Evolutionary conservation across 2,888 invertebrate species (phyloP).

Genomic region (Furcula furcula): DNA sequence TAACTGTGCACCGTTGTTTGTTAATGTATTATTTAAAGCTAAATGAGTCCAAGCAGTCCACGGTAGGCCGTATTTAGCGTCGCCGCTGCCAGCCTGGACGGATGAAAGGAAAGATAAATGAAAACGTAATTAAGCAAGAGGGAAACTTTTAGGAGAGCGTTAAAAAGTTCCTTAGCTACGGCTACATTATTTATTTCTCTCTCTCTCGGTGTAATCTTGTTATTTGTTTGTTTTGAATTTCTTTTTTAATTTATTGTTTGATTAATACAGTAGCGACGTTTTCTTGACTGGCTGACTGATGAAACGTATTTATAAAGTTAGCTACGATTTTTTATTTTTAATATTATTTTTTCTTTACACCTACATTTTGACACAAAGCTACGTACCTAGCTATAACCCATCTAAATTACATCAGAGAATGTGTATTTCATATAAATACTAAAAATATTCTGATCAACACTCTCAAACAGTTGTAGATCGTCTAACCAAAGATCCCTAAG

Average conservation of each 20-base stretch:
- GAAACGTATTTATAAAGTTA: no score
- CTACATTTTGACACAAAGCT: no score
- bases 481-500: no score
- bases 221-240: slow-evolving; percentile 47
- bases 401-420: no score
- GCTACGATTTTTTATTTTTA: no score
- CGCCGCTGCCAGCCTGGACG: slow-evolving; percentile 36
- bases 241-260: slow-evolving; percentile 30
- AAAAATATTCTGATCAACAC: no score
- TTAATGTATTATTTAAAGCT: slow-evolving; percentile 19
- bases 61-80: slow-evolving; percentile 35
- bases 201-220: slow-evolving; percentile 51
- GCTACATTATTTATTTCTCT: slow-evolving; percentile 67
- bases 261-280: slow-evolving; percentile 6
- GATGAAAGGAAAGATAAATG: slow-evolving; percentile 68
- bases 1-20: slow-evolving; percentile 3
- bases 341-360: not conserved
- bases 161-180: slow-evolving; percentile 62
- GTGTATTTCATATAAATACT: no score
- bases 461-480: no score
- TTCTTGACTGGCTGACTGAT: not conserved
- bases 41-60: slow-evolving; percentile 29
- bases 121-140: slow-evolving; percentile 74
- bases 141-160: slow-evolving; percentile 65
- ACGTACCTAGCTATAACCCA: no score